These are phyloP conservation scores for Stegodyphus dumicola DNA, from an alignment of 1,140 invertebrate genomes.

Conservation along the genomic window DNA sequence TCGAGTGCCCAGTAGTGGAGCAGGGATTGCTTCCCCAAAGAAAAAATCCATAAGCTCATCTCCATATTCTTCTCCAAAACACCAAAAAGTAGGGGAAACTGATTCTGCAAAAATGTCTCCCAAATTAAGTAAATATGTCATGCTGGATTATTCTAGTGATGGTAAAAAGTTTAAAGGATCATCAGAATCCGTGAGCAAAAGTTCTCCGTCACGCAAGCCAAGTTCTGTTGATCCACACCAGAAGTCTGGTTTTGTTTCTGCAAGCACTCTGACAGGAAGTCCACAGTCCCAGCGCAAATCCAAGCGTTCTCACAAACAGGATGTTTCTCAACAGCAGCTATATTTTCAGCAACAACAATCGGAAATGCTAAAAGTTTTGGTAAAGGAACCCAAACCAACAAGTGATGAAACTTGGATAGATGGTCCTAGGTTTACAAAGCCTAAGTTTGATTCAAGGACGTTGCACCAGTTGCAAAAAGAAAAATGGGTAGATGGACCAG, in stretches of 20 bases:
- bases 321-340: conserved; percentile 65
- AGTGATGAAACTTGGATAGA: conserved; percentile 96
- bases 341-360: conserved; percentile 65
- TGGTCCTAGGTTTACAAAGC: conserved; percentile 86
- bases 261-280: conserved; percentile 26
- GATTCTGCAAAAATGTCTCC: conserved; percentile 31
- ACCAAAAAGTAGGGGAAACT: conserved; percentile 9
- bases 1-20: neutral
- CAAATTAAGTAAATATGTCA: conserved; percentile 58
- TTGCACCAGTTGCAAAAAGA: conserved; percentile 76
- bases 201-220: conserved; percentile 2
- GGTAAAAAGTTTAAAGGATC: conserved; percentile 30
- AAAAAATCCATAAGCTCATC: conserved; percentile 28
- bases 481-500: conserved; percentile 94
- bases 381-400: conserved; percentile 49
- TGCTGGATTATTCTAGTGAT: conserved; percentile 64
- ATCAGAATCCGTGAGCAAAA: conserved; percentile 7
- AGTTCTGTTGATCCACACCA: conserved; percentile 1
- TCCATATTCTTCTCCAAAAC: conserved; percentile 18
- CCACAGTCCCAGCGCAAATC: conserved; percentile 49
- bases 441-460: conserved; percentile 64
- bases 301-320: conserved; percentile 65
- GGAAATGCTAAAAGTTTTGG: conserved; percentile 13
- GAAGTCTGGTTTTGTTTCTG: neutral
- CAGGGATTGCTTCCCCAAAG: conserved; percentile 37